phyloP scores from a whole-genome alignment of 1,140 invertebrate genomes.

The Aphidius gifuensis region DNA sequence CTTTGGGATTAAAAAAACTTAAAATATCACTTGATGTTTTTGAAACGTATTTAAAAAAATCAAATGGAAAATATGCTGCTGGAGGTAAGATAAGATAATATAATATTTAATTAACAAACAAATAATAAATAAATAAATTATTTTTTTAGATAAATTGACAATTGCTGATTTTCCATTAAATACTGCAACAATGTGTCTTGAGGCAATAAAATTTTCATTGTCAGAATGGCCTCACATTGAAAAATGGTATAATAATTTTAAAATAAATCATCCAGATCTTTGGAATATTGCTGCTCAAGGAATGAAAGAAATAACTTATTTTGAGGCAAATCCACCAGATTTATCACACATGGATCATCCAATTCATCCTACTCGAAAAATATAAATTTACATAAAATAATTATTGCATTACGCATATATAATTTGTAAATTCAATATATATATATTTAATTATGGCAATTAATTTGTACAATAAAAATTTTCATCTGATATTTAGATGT shows the following conservation, averaged over 20 bases:
- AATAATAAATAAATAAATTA: slow-evolving; percentile 1
- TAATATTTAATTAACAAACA: not conserved
- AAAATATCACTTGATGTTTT: slow-evolving; percentile 65
- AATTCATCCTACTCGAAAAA: slow-evolving; percentile 65
- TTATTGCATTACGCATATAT: not conserved
- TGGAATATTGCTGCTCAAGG: slow-evolving; percentile 66
- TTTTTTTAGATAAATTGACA: slow-evolving; percentile 59
- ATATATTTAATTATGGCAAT: too few relatives aligned
- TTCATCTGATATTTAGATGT: too few relatives aligned
- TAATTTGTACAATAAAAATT: too few relatives aligned
- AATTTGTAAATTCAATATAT: not conserved
- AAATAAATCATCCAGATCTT: slow-evolving; percentile 62
- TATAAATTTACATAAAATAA: not conserved
- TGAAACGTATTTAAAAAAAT: slow-evolving; percentile 63
- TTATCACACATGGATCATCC: slow-evolving; percentile 65
- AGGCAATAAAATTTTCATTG: slow-evolving; percentile 66
- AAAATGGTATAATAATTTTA: slow-evolving; percentile 70
- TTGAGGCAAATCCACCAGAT: slow-evolving; percentile 68
- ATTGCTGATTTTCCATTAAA: slow-evolving; percentile 72
- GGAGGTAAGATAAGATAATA: slow-evolving; percentile 43
- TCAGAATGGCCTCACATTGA: slow-evolving; percentile 53
- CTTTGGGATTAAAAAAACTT: slow-evolving; percentile 63
- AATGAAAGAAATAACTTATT: slow-evolving; percentile 64
- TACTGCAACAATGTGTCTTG: slow-evolving; percentile 68
- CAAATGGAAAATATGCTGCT: slow-evolving; percentile 65